Percentiles rank a stretch among this genome's conserved stretches.
phyloP scores from a whole-genome alignment of 2,888 invertebrate species.

The Dorcus hopei region DNA sequence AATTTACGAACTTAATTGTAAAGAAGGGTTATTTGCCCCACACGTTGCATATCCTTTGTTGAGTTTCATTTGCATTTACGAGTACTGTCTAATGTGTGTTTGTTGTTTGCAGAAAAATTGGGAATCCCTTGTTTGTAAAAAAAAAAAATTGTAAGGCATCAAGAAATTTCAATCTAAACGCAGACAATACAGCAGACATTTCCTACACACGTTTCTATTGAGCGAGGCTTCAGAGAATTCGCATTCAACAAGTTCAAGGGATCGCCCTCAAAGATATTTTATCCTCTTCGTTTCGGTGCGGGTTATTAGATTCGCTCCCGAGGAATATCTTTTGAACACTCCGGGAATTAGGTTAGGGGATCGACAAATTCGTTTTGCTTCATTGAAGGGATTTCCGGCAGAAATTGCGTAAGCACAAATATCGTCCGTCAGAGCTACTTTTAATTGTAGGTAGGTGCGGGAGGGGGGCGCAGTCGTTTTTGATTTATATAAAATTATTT shows the following conservation, averaged over 20 bases:
- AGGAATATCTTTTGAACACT: constrained; percentile 27
- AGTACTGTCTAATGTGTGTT: neutral
- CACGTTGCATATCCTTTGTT: too few species aligned
- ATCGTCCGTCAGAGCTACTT: neutral
- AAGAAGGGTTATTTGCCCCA: too few species aligned
- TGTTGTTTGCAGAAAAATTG: neutral
- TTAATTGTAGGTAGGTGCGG: too few species aligned
- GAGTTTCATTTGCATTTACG: too few species aligned
- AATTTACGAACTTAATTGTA: too few species aligned
- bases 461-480: too few species aligned
- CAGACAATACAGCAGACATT: neutral
- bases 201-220: neutral
- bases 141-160: neutral
- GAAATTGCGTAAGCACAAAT: neutral
- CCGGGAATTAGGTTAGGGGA: constrained; percentile 29
- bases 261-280: constrained; percentile 25
- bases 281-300: constrained; percentile 22
- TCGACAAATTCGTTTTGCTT: constrained; percentile 25
- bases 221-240: constrained; percentile 9
- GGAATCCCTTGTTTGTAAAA: neutral
- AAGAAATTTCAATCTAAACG: neutral
- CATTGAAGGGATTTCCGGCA: constrained; percentile 23
- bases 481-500: neutral
- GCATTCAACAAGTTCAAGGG: constrained; percentile 24
- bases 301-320: constrained; percentile 27